Conservation (phyloP, 2,888 invertebrate species). For the Tribolium freemani region DNA sequence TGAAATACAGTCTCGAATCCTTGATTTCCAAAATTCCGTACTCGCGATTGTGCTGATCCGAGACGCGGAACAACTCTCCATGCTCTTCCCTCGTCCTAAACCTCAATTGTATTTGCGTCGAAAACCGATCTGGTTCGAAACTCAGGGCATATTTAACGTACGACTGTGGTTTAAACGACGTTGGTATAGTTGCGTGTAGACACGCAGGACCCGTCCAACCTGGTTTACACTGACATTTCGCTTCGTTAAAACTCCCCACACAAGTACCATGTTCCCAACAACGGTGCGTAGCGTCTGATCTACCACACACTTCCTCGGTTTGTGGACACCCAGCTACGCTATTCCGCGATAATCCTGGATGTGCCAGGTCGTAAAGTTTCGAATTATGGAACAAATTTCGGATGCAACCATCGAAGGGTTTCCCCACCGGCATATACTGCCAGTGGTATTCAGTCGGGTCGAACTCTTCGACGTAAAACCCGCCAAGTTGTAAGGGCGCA, state of each 20-base stretch:
- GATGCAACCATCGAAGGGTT: conserved; percentile 96
- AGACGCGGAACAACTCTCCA: conserved; percentile 94
- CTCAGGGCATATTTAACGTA: conserved; percentile 97
- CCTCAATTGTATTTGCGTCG: conserved; percentile 91
- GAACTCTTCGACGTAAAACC: conserved; percentile 89
- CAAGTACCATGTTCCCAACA: conserved; percentile 97
- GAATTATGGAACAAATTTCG: conserved; percentile 96
- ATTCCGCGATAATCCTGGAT: conserved; percentile 89
- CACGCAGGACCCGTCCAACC: conserved; percentile 96
- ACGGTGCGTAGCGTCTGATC: conserved; percentile 86
- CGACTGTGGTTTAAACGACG: conserved; percentile 93
- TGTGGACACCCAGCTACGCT: conserved; percentile 93
- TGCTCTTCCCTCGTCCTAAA: conserved; percentile 95
- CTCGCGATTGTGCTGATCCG: conserved; percentile 94
- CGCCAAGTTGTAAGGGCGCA: conserved; percentile 95
- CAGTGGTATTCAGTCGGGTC: conserved; percentile 91
- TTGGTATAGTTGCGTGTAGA: conserved; percentile 87
- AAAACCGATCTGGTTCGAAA: conserved; percentile 93
- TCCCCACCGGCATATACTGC: conserved; percentile 91
- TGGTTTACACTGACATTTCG: conserved; percentile 93
- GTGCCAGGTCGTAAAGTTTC: conserved; percentile 94
- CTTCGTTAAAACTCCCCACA: conserved; percentile 89
- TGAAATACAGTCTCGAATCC: conserved; percentile 90
- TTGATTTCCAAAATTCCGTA: conserved; percentile 94
- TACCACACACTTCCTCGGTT: conserved; percentile 92